Conservation (phyloP, 35 echinoderm and acorn worm genomes). For the Nesometra sesokonis region DNA sequence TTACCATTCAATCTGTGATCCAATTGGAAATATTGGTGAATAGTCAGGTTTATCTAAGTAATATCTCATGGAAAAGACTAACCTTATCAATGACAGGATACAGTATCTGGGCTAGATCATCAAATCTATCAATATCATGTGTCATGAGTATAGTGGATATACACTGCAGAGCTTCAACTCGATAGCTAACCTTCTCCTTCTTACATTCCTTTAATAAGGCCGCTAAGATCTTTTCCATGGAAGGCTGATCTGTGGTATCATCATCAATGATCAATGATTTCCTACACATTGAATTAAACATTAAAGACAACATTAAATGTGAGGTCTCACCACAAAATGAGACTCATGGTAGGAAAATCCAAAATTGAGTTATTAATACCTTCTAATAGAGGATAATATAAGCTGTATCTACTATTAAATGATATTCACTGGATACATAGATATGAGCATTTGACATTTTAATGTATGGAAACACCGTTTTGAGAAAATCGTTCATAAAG, state of each 20-base stretch:
- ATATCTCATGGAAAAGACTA: no score
- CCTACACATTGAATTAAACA: conserved; percentile 6
- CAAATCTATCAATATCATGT: conserved; percentile 60
- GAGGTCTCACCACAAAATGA: no score
- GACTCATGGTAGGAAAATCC: no score
- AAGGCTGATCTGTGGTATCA: conserved; percentile 50
- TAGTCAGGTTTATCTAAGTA: no score
- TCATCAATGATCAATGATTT: conserved; percentile 18
- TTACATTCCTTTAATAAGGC: conserved; percentile 73
- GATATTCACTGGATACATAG: no score
- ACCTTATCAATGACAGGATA: conserved; percentile 83
- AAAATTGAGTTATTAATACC: no score
- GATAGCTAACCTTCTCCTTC: conserved; percentile 79
- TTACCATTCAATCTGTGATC: not conserved
- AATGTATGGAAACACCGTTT: no score
- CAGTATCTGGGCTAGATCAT: conserved; percentile 47
- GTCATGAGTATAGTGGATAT: conserved; percentile 50
- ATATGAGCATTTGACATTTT: no score
- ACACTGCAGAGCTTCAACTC: conserved; percentile 69
- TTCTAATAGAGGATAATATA: no score
- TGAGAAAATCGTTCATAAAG: no score
- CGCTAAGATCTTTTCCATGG: conserved; percentile 41
- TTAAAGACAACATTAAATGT: not conserved
- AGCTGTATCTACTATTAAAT: no score
- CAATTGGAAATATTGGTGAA: not conserved